Evolutionary conservation across 2,797 vertebrate species (phyloP).

Genomic region (Gorsachius magnificus): DNA sequence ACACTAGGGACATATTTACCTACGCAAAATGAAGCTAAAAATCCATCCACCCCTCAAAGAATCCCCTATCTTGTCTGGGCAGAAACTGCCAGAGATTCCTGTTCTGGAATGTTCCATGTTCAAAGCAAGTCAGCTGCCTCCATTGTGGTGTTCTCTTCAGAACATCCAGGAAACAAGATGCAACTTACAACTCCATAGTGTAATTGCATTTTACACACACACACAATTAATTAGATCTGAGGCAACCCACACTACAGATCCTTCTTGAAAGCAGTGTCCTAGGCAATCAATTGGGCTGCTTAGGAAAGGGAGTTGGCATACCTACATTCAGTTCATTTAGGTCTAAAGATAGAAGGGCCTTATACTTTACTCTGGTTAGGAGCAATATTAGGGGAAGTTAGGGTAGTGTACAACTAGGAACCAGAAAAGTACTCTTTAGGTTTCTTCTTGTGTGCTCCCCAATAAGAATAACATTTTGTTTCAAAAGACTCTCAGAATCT

Average conservation of each 20-base stretch:
- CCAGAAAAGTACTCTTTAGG: not conserved
- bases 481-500: not conserved
- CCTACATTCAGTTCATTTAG: not conserved
- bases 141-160: not conserved
- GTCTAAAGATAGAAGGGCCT: not conserved
- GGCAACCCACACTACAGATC: not conserved
- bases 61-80: not conserved
- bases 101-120: not conserved
- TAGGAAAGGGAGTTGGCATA: not conserved
- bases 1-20: not conserved
- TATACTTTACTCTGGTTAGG: not conserved
- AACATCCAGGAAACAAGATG: not conserved
- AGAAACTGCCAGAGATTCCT: not conserved
- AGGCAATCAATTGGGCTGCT: not conserved
- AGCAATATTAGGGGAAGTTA: not conserved
- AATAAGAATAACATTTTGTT: not conserved
- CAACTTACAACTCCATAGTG: not conserved
- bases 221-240: not conserved
- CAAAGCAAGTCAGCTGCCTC: not conserved
- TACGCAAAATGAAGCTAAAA: not conserved
- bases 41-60: not conserved
- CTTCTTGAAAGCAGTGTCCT: not conserved
- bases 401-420: not conserved
- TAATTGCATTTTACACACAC: not conserved
- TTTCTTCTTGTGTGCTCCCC: constrained; percentile 2